Evolutionary conservation across 1,140 invertebrate species (phyloP).

Genomic region (Grapholita molesta): DNA sequence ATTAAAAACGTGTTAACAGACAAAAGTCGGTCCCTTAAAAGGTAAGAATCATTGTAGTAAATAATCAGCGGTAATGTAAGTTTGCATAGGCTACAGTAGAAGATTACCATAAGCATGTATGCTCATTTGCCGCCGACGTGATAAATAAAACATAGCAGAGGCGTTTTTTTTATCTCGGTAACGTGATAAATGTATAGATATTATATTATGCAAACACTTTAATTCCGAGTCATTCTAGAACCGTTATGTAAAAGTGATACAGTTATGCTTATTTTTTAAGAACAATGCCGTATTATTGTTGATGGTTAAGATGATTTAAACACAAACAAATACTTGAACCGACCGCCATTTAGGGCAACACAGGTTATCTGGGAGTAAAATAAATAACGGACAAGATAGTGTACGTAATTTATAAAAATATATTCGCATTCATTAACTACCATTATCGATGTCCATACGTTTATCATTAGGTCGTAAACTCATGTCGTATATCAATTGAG

Average conservation of each 20-base stretch:
- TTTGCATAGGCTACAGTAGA: too few species aligned
- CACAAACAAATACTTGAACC: conserved; percentile 12
- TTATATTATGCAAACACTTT: not conserved
- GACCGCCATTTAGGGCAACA: conserved; percentile 24
- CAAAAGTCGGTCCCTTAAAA: too few species aligned
- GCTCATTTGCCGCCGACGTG: not conserved
- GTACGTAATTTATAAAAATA: not conserved
- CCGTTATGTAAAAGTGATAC: not conserved
- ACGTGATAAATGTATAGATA: not conserved
- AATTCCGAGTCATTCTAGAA: not conserved
- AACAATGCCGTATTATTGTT: conserved; percentile 19
- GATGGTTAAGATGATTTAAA: conserved; percentile 2
- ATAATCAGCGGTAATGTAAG: too few species aligned
- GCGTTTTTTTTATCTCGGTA: not conserved
- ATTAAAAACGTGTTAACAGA: too few species aligned
- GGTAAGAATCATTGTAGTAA: too few species aligned
- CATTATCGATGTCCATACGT: not conserved
- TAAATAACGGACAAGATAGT: conserved; percentile 11
- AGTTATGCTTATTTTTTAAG: conserved; percentile 24
- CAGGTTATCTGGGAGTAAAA: conserved; percentile 24
- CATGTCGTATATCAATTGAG: not conserved
- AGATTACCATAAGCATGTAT: too few species aligned
- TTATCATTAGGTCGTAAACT: not conserved
- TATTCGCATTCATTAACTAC: not conserved
- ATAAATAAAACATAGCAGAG: not conserved